Percentiles rank a stretch among this genome's conserved stretches.
phyloP scores from a whole-genome alignment of 2,113 vertebrate species.

The Cercopithecus mona region DNA sequence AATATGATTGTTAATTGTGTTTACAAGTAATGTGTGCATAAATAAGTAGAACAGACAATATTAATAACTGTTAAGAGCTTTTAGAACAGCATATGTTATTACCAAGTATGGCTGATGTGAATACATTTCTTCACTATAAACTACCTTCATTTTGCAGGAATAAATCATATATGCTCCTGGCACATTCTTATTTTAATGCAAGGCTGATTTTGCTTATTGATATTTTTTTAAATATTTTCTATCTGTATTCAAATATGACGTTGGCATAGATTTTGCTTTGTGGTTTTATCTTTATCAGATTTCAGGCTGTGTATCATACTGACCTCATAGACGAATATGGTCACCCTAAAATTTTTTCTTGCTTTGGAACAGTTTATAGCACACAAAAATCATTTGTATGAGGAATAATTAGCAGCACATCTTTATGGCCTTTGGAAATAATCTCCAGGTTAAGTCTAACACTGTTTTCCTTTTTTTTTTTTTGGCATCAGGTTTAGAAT shows the following conservation, averaged over 20 bases:
- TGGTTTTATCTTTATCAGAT: constrained; percentile 21
- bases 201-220: constrained; percentile 47
- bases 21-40: constrained; percentile 29
- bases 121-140: constrained; percentile 24
- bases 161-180: neutral
- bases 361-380: constrained; percentile 25
- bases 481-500: neutral
- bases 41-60: constrained; percentile 36
- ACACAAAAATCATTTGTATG: neutral
- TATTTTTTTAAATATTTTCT: constrained; percentile 35
- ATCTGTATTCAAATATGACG: neutral
- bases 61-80: constrained; percentile 47
- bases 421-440: constrained; percentile 15
- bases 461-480: neutral
- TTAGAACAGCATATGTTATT: constrained; percentile 16
- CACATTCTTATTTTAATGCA: constrained; percentile 17
- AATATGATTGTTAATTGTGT: constrained; percentile 44
- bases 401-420: neutral
- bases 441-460: neutral
- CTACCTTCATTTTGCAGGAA: constrained; percentile 16
- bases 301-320: neutral
- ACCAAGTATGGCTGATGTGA: neutral
- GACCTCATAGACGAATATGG: neutral
- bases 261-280: neutral
- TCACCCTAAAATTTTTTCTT: neutral